Base-by-base conservation (phyloP, 1,140 invertebrate genomes). In the Aphaenogaster rudis region DNA sequence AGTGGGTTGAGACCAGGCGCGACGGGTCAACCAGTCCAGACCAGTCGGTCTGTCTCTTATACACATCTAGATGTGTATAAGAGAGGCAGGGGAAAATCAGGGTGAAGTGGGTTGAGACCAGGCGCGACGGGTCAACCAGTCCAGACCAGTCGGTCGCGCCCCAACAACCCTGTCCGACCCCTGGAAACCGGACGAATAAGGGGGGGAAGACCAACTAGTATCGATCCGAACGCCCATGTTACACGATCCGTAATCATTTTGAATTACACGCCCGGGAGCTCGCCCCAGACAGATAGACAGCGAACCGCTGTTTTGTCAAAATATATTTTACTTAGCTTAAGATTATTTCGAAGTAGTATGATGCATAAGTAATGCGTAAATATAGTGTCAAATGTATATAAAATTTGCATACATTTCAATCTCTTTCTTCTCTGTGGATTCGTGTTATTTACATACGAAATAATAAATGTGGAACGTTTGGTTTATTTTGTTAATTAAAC, bases 191-290 rank as follows among this genome's bases (percentile, higher is more conserved):
- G 50, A 79, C 79, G 92, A 92, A 89, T 87, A 87, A 91, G 52
- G 71, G 63, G 86, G 78, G 87, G 84, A 67, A 86, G 80, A 48
- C 36, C 36, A 81, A 86, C 78, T 88, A 88, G 91, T 95, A 95
- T 95, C 94, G 94, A 95, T 95, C 94, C 87, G 61, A 6, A 17
- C 64, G 77, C 87, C 88, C 94, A 92, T 86, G 92, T 94, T 94
- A 95, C 94, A 92, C 92, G 93, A 94, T 79, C 88, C 88, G 86
- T 87, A 91, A 66, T 64, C 76, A 78, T 76, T 67, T 66, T 36
- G 86, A 79, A 90, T 92, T 80, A 69, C 67, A 66, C n/a, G 80
- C 77, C 79, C 36, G 67, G 77, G 72, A 86, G 76, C 87, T 63
- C 42, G 17, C 87, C 61, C 9, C 45, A 81, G 87, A 86, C 59